These are phyloP conservation scores for Rhamnusium bicolor DNA, from an alignment of 2,888 invertebrate species.

Conservation along the genomic window DNA sequence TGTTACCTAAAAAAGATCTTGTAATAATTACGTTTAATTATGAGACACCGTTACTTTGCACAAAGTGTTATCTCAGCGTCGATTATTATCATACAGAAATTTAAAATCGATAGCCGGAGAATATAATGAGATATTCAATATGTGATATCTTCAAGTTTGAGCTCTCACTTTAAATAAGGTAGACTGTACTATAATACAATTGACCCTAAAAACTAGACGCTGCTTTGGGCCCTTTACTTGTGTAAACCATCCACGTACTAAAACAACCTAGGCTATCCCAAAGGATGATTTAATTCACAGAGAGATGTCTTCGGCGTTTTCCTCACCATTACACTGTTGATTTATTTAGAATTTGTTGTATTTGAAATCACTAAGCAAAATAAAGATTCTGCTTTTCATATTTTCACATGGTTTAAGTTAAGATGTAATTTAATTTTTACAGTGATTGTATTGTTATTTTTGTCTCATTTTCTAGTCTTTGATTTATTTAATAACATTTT, in stretches of 20 bases:
- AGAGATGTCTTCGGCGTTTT: background rate
- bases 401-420: background rate
- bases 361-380: background rate
- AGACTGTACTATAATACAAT: background rate
- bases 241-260: background rate
- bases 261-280: background rate
- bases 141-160: background rate
- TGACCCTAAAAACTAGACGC: background rate
- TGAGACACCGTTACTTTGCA: too few species aligned
- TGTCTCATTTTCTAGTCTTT: too few species aligned
- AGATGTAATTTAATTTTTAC: too few species aligned
- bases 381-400: background rate
- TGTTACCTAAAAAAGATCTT: too few species aligned
- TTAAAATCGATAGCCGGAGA: too few species aligned
- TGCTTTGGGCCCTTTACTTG: background rate
- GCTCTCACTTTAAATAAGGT: background rate
- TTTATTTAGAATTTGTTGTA: background rate
- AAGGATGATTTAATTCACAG: background rate
- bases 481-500: too few species aligned
- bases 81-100: too few species aligned
- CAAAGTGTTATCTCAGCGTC: too few species aligned
- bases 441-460: too few species aligned
- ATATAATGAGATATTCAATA: too few species aligned
- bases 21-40: too few species aligned
- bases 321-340: background rate